Evolutionary conservation across 2,888 invertebrate genomes (phyloP).

Genomic region (Synergus itoensis): DNA sequence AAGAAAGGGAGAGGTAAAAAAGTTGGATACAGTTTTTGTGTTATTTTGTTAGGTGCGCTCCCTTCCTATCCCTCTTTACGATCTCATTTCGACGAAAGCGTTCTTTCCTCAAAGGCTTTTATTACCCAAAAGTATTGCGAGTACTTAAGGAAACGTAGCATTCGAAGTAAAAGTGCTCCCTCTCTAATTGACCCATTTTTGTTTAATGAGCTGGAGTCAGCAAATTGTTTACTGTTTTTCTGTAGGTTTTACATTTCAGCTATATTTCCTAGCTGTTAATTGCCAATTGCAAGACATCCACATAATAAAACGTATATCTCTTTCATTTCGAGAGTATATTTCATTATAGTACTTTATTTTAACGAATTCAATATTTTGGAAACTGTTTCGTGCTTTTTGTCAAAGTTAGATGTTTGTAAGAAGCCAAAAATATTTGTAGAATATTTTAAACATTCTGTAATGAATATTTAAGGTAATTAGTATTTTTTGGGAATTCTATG

Average conservation of each 20-base stretch:
- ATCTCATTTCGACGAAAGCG: slow-evolving; percentile 35
- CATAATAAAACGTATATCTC: background rate
- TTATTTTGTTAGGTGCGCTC: slow-evolving; percentile 1
- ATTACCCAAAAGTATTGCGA: slow-evolving; percentile 26
- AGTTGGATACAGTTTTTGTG: background rate
- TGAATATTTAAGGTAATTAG: background rate
- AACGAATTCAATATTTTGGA: too few relatives aligned
- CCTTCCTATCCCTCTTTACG: slow-evolving; percentile 25
- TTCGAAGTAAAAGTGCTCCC: slow-evolving; percentile 25
- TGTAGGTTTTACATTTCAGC: slow-evolving; percentile 10
- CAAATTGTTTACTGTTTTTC: slow-evolving; percentile 31
- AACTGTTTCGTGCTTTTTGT: too few relatives aligned
- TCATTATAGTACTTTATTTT: too few relatives aligned
- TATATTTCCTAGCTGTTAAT: background rate
- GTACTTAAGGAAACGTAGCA: slow-evolving; percentile 27
- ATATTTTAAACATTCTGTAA: too few relatives aligned
- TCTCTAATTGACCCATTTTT: slow-evolving; percentile 39
- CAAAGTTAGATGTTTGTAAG: too few relatives aligned
- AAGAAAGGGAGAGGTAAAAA: background rate
- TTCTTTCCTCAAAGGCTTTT: slow-evolving; percentile 25
- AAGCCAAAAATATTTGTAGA: too few relatives aligned
- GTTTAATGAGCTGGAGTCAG: slow-evolving; percentile 18
- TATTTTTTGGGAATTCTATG: background rate
- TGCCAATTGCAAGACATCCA: too few relatives aligned
- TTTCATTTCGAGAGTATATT: too few relatives aligned